Conservation (phyloP, 2,113 vertebrate genomes). For the Cheirogaleus medius region DNA sequence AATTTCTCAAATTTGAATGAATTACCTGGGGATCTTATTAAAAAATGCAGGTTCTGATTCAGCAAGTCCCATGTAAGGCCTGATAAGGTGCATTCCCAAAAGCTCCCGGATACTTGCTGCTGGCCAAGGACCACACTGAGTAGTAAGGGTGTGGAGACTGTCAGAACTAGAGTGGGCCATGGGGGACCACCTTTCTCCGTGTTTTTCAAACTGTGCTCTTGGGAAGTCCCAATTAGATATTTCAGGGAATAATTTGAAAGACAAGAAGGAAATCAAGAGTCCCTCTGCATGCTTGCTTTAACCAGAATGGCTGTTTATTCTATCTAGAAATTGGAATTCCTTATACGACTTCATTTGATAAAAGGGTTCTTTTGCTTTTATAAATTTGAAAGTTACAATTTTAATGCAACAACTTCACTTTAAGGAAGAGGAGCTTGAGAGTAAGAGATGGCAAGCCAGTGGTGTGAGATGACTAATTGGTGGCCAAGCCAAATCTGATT, state of each 20-base stretch:
- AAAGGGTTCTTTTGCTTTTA: neutral
- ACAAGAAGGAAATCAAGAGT: neutral
- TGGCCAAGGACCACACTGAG: neutral
- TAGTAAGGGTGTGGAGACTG: neutral
- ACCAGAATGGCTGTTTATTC: neutral
- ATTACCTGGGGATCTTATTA: neutral
- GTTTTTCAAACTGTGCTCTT: neutral
- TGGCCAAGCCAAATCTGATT: neutral
- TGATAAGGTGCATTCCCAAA: neutral
- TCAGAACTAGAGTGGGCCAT: neutral
- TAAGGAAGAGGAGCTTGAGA: neutral
- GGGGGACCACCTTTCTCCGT: neutral
- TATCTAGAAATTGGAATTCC: neutral
- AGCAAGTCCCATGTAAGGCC: neutral
- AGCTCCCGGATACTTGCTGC: neutral
- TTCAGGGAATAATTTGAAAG: neutral
- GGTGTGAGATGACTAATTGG: neutral
- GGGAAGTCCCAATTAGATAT: neutral
- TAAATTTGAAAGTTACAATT: neutral
- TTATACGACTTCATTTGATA: neutral
- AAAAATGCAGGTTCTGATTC: neutral
- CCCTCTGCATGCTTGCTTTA: neutral
- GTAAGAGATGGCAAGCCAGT: neutral
- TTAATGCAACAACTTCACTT: neutral
- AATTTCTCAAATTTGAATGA: neutral